A percentile compares a stretch with the other conserved stretches of the same genome.
Conservation (phyloP, 1,140 invertebrate species). For the Scaptodrosophila lebanonensis region DNA sequence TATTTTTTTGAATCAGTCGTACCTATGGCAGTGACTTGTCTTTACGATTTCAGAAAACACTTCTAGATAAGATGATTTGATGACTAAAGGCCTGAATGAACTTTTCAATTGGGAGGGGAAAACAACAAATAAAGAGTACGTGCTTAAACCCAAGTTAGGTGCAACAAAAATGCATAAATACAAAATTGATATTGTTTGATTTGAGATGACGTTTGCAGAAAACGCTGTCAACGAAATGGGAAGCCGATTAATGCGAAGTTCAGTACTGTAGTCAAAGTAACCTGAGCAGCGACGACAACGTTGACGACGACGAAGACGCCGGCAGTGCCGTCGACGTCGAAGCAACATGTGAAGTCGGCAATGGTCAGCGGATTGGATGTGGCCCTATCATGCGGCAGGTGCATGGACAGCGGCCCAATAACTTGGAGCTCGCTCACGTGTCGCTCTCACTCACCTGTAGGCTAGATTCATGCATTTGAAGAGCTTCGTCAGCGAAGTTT, state of each 20-base stretch:
- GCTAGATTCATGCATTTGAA: conserved; percentile 98
- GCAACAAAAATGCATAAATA: conserved; percentile 18
- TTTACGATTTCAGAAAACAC: conserved; percentile 31
- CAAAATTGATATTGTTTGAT: conserved; percentile 13
- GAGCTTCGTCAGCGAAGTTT: conserved; percentile 94
- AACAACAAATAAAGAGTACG: conserved; percentile 10
- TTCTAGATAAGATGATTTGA: no score
- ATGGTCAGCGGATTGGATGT: no score
- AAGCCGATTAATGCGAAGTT: conserved; percentile 51
- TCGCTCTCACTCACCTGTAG: conserved; percentile 86
- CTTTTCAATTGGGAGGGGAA: not conserved
- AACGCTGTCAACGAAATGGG: conserved; percentile 1
- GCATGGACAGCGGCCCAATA: conserved; percentile 18
- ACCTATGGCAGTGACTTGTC: no score
- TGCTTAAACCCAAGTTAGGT: conserved; percentile 19
- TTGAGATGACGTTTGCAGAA: conserved; percentile 18
- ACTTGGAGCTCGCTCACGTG: not conserved
- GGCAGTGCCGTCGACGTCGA: conserved; percentile 16
- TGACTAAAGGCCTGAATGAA: conserved; percentile 45
- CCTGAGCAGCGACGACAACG: conserved; percentile 34
- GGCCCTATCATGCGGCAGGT: conserved; percentile 41
- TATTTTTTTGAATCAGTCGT: no score
- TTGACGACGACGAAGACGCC: conserved; percentile 24
- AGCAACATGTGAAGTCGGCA: conserved; percentile 19
- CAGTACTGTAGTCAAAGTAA: conserved; percentile 38